These are phyloP conservation scores for Danaus chrysippus DNA, from an alignment of 2,888 invertebrate genomes.

Conservation along the genomic window DNA sequence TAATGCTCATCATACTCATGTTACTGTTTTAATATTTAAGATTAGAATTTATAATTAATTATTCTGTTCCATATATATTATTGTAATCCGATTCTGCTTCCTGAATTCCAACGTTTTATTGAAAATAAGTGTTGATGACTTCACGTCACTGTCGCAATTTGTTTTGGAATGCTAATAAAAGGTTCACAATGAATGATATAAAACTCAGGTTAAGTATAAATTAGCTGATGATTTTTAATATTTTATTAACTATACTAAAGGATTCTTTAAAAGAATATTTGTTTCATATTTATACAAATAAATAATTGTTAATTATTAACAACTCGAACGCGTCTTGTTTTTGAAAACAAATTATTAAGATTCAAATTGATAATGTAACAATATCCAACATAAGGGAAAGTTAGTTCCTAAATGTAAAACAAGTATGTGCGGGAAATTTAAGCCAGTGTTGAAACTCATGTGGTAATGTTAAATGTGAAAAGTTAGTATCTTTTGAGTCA, in stretches of 20 bases:
- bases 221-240: too few relatives aligned
- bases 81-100: slow-evolving; percentile 2
- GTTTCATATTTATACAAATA: too few relatives aligned
- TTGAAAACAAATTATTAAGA: too few relatives aligned
- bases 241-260: too few relatives aligned
- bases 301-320: too few relatives aligned
- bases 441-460: neutral
- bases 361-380: too few relatives aligned
- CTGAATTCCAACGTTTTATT: slow-evolving; percentile 17
- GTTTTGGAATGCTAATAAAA: slow-evolving; percentile 13
- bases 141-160: slow-evolving; percentile 19
- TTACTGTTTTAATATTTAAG: slow-evolving; percentile 1
- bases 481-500: neutral
- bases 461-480: neutral
- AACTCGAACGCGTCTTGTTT: too few relatives aligned
- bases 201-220: neutral
- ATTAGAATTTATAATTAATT: slow-evolving; percentile 11
- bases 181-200: neutral
- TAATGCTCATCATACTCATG: neutral
- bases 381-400: neutral
- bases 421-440: slow-evolving; percentile 3
- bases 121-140: slow-evolving; percentile 16
- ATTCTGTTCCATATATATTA: slow-evolving; percentile 4
- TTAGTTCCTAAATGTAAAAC: neutral
- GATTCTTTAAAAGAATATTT: too few relatives aligned